Conservation (phyloP, 1,140 invertebrate species). For the Triops cancriformis region DNA sequence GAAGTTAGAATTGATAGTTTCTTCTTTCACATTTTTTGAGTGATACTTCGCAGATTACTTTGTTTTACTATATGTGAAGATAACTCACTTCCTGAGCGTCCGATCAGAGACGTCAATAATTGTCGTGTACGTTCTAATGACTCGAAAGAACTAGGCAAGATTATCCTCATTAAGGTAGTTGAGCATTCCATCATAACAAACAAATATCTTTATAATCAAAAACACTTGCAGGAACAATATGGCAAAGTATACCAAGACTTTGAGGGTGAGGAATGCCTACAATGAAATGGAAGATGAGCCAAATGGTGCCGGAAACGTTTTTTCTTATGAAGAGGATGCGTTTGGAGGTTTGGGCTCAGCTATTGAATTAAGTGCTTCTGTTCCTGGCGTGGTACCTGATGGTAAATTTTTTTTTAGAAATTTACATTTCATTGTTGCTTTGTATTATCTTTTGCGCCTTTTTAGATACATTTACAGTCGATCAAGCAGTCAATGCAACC, state of each 20-base stretch:
- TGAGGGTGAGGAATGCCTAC: neutral
- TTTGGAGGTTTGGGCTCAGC: constrained; percentile 30
- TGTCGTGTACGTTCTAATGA: too few relatives aligned
- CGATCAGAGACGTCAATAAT: too few relatives aligned
- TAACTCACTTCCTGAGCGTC: too few relatives aligned
- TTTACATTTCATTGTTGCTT: constrained; percentile 4
- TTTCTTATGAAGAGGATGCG: neutral
- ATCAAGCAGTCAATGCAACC: constrained; percentile 87
- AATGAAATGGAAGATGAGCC: neutral
- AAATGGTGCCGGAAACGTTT: neutral
- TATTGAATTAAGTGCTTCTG: constrained; percentile 35
- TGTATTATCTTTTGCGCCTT: neutral
- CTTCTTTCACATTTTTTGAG: too few relatives aligned
- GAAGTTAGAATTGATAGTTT: too few relatives aligned
- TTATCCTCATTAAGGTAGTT: too few relatives aligned
- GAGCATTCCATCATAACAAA: too few relatives aligned
- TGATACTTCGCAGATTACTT: too few relatives aligned
- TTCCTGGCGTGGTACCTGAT: constrained; percentile 34
- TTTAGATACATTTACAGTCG: constrained; percentile 84
- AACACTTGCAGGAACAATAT: neutral
- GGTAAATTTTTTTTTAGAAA: too few relatives aligned
- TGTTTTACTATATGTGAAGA: too few relatives aligned
- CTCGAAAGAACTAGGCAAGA: too few relatives aligned
- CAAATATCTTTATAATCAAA: too few relatives aligned
- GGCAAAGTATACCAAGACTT: neutral